Conservation (phyloP, 2,888 invertebrate species). For the Drosophila silvestris region DNA sequence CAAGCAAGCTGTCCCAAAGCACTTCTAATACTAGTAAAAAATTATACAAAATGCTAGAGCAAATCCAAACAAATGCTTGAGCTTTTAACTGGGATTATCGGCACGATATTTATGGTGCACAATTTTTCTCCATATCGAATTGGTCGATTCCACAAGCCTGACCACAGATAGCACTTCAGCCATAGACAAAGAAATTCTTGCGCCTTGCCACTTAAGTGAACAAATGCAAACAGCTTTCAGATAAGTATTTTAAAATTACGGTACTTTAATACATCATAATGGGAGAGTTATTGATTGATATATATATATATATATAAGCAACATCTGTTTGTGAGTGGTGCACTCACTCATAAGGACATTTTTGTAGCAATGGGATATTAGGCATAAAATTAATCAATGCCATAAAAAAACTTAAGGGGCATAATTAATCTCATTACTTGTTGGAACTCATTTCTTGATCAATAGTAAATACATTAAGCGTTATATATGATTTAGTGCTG, state of each 20-base stretch:
- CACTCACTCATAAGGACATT: background rate
- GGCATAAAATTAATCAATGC: background rate
- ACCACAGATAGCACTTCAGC: conserved; percentile 35
- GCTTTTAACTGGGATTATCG: conserved; percentile 79
- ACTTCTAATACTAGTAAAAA: conserved; percentile 36
- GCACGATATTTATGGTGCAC: conserved; percentile 72
- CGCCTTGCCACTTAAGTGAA: conserved; percentile 2
- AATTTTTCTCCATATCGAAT: conserved; percentile 64
- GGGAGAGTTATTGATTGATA: conserved; percentile 1
- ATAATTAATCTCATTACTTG: background rate
- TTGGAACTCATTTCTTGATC: background rate
- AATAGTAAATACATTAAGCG: background rate
- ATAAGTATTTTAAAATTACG: conserved; percentile 13
- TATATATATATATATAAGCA: background rate
- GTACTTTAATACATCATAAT: background rate
- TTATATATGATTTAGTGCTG: background rate
- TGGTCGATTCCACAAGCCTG: conserved; percentile 25
- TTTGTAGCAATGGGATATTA: background rate
- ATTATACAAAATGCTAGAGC: conserved; percentile 41
- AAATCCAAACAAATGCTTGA: conserved; percentile 78
- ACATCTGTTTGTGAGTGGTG: conserved; percentile 10
- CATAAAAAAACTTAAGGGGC: background rate
- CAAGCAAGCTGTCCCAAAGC: conserved; percentile 25
- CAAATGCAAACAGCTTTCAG: conserved; percentile 33
- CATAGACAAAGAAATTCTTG: background rate